Base-by-base conservation (phyloP, 2,113 vertebrate genomes). In the Tragelaphus strepsiceros region DNA sequence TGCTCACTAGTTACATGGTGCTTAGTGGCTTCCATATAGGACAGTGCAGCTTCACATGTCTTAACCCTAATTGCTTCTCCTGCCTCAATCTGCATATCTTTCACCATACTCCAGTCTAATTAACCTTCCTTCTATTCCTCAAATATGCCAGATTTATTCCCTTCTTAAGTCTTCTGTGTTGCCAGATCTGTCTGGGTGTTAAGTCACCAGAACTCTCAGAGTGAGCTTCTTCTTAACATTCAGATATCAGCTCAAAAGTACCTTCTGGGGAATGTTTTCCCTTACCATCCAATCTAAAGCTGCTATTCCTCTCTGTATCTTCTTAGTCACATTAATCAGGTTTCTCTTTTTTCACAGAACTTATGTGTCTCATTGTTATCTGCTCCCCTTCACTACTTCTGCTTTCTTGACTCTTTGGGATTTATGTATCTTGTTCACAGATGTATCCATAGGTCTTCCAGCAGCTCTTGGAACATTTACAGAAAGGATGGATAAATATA, bases 31-130 rank as follows among this genome's bases (percentile, higher is more conserved):
- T 16, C 39, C 35, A 0, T 30, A 17, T 1, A 74, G 30, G 3
- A 80, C 7, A 56, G 14, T 11, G 2, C 1, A 30, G 86, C 11
- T 14, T 7, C 54, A 0, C 3, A 0, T 8, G 17, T 6, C 13
- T 30, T 14, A 61, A 8, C 8, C 26, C 26, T 61, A 14, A n/a
- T 35, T 71, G 51, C 30, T 43, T 84, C 51, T 35, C 19, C 28
- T 8, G 7, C 3, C 26, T 86, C 56, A 10, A 3, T 78, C 46
- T 92, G 19, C 46, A 39, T 4, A 30, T 56, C 53, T 94, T 61
- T 54, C 16, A 15, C 26, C 54, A 35, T 28, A 53, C 2, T 88
- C 24, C 15, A 78, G 14, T 46, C 87, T 59, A 56, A 49, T 1
- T 59, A 12, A 62, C 6, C 35, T 74, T 85, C 71, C 39, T 53